A percentile compares a stretch with the other conserved stretches of the same genome.
These are phyloP conservation scores for Agriopis aurantiaria DNA, from an alignment of 2,888 invertebrate species.

Conservation along the genomic window DNA sequence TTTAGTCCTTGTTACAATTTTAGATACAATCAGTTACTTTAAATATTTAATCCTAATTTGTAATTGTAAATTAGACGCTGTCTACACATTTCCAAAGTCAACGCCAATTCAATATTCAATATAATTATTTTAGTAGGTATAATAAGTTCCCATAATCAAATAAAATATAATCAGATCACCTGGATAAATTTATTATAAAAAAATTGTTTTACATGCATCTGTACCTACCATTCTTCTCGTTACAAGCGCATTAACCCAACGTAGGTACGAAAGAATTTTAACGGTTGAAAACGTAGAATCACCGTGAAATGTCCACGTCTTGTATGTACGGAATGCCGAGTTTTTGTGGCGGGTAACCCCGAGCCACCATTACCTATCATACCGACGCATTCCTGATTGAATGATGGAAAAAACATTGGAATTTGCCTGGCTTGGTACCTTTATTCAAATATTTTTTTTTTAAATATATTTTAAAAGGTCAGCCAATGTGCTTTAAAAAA, in stretches of 20 bases:
- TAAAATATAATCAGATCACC: too few species aligned
- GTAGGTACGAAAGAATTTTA: slow-evolving; percentile 68
- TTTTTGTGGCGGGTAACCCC: slow-evolving; percentile 63
- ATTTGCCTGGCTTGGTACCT: slow-evolving; percentile 16
- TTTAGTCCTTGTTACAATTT: too few species aligned
- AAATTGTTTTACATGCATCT: not conserved
- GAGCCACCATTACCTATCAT: slow-evolving; percentile 57
- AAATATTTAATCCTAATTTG: too few species aligned
- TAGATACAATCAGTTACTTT: too few species aligned
- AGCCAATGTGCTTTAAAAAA: too few species aligned
- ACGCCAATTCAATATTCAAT: too few species aligned
- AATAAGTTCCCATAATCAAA: too few species aligned
- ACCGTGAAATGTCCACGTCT: slow-evolving; percentile 73
- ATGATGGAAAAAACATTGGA: slow-evolving; percentile 55
- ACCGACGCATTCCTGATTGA: slow-evolving; percentile 66
- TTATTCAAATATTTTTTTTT: not conserved
- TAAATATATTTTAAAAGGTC: not conserved
- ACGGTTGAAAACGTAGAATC: slow-evolving; percentile 63
- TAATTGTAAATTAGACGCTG: too few species aligned
- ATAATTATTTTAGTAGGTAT: too few species aligned
- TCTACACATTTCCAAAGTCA: too few species aligned
- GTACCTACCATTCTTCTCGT: not conserved
- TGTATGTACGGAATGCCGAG: slow-evolving; percentile 73
- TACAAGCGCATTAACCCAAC: slow-evolving; percentile 32
- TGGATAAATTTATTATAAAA: too few species aligned